Evolutionary conservation across 2,888 invertebrate species (phyloP), one percentile per base, ranked within the genome.

Genomic region (Kryphioiulus occultus): DNA sequence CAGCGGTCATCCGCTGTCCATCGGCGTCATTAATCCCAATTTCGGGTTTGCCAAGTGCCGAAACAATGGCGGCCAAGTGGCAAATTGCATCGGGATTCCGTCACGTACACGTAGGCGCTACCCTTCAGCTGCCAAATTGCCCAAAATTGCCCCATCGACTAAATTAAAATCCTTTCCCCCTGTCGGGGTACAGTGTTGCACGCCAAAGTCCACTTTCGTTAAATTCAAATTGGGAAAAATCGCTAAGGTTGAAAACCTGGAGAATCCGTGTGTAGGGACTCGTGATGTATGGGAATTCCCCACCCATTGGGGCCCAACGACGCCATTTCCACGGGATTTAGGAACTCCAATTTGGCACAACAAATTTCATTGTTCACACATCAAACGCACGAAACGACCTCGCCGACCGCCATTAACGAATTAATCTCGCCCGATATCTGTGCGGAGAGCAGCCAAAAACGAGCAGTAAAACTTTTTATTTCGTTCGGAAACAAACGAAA

Each of bases 321-420:
- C n/a, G n/a, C n/a, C n/a, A n/a, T n/a, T n/a, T n/a, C n/a, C n/a
- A n/a, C n/a, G n/a, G 19, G 53, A 53, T 35, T 35, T 35, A 7
- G 35, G 2, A 10, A 10, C 44, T 44, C 15, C 44, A 9, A 68
- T 68, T 19, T 68, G 59, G 22, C 78, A 78, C 78, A 78, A 78
- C 78, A 78, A 44, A 78, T 78, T 78, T 78, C 78, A 78, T 78
- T 78, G 78, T 78, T 78, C 78, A 30, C 78, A 78, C 78, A 78
- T 78, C 30, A 78, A 78, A 78, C 30, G 78, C 78, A 78, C 78
- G 78, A 78, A 78, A 78, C 78, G 30, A 78, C 30, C 78, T 78
- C 78, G 30, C 78, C 78, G 78, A 78, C 78, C 78, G 78, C 78
- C 78, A 78, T 78, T 78, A 78, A 78, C 78, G 78, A 78, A 78